Percentiles rank a stretch among this genome's conserved stretches.
These are phyloP conservation scores for Ochotona princeps DNA, from an alignment of 2,113 vertebrate genomes.

Conservation along the genomic window DNA sequence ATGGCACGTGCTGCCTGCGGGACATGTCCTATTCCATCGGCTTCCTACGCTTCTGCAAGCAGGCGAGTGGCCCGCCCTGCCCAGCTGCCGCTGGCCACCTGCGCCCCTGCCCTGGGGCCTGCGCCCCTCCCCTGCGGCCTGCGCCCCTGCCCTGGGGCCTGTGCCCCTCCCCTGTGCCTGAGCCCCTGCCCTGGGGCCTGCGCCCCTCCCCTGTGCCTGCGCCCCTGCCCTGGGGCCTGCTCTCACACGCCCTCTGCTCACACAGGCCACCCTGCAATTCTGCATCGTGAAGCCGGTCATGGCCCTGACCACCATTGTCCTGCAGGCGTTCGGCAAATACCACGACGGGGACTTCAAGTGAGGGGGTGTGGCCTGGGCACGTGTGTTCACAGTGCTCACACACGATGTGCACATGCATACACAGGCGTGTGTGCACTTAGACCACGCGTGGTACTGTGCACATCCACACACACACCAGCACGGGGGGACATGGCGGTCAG, in stretches of 20 bases:
- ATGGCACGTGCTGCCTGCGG: conserved; percentile 94
- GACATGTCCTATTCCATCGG: conserved; percentile 96
- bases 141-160: background rate
- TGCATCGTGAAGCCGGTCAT: conserved; percentile 97
- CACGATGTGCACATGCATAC: background rate
- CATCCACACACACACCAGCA: too few species aligned
- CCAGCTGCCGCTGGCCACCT: accelerated
- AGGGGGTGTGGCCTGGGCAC: conserved; percentile 72
- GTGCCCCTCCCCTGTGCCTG: background rate
- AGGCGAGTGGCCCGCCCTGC: conserved; percentile 85
- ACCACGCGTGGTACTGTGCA: background rate
- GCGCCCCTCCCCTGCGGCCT: background rate
- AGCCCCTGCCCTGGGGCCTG: background rate
- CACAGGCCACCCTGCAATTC: conserved; percentile 97
- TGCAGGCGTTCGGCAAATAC: conserved; percentile 96
- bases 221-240: too few species aligned
- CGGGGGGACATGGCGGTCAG: background rate
- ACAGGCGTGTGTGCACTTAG: accelerated
- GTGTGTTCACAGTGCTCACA: background rate
- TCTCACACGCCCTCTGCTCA: accelerated
- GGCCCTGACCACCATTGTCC: conserved; percentile 94
- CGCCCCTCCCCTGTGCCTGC: too few species aligned
- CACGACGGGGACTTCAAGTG: conserved; percentile 98
- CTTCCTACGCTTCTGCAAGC: conserved; percentile 98
- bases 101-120: background rate